Base-by-base conservation (phyloP, 1,140 invertebrate genomes). In the Heliconius melpomene region DNA sequence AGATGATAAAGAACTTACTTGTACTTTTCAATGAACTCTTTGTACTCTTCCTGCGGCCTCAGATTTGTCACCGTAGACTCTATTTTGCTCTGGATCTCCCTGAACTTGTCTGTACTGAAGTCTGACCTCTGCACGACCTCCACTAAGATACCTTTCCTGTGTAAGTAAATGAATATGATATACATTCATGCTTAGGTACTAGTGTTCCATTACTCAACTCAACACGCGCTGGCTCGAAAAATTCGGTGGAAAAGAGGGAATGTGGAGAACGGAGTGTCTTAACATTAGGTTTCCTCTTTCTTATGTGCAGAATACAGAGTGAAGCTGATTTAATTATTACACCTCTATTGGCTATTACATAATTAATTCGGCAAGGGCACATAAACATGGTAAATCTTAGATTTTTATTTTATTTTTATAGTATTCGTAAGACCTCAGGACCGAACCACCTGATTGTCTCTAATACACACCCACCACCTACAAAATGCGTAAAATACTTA, bases 1-100 rank as follows among this genome's bases (percentile, higher is more conserved):
- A 32, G 3, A 1, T 66, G 20, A 54, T 46, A 3, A 40, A 18
- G 26, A 57, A 36, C 94, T 93, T 95, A 98, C 97, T 96, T 97
- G 90, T 97, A 96, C 94, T 97, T 98, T 84, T 97, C 97, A 82
- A 97, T 97, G 85, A 98, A 98, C 86, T 97, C 97, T 90, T 96
- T 96, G 86, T 98, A 98, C 89, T 98, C 97, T 78, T 98, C 97
- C 75, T 96, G 94, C 29, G 97, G 97, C 94, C 96, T 97, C 77
- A 98, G 96, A 75, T 95, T 95, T 86, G 97, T 96, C 78, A 97
- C 95, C 85, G 96, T 96, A 75, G 95, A 95, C 29, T 97, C 96
- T 81, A 97, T 96, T 89, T 96, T 96, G 79, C 95, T 95, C 87
- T 97, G 97, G 74, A 97, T 97, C 87, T 97, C 97, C 77, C 95